These are phyloP conservation scores for Pterocles burchelli DNA, from an alignment of 2,113 vertebrate species.

Conservation along the genomic window DNA sequence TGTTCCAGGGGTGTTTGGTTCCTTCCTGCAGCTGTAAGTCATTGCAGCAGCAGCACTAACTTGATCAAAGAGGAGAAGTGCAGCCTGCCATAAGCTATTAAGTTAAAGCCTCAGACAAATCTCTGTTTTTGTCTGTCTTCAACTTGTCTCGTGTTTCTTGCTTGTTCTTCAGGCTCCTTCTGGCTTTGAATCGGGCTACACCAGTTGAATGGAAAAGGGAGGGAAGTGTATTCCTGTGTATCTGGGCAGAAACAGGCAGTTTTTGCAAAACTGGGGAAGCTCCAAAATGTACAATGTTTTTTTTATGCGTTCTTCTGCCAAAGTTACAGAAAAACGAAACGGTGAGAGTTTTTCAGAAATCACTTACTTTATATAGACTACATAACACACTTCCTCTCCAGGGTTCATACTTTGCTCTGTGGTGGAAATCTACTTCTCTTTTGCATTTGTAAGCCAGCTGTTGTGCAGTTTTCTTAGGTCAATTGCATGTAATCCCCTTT, in stretches of 20 bases:
- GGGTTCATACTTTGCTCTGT: neutral
- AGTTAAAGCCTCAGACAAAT: conserved; percentile 17
- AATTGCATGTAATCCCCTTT: neutral
- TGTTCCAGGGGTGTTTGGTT: conserved; percentile 29
- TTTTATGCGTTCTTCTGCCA: neutral
- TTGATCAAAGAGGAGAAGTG: conserved; percentile 3
- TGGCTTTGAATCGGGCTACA: neutral
- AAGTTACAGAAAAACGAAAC: conserved; percentile 25
- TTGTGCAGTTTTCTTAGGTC: neutral
- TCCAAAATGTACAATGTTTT: neutral
- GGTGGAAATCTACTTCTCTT: neutral
- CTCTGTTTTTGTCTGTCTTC: conserved; percentile 29
- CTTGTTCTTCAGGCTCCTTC: neutral
- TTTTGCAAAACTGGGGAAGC: conserved; percentile 15
- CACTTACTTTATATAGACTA: conserved; percentile 20
- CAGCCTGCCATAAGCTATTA: conserved; percentile 32
- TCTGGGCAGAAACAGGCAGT: neutral
- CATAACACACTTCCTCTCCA: neutral
- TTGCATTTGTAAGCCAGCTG: conserved; percentile 28
- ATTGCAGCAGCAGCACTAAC: conserved; percentile 9
- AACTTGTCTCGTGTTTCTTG: conserved; percentile 16
- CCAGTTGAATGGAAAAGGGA: neutral
- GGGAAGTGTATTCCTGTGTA: neutral
- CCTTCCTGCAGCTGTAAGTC: conserved; percentile 27
- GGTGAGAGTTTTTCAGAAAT: conserved; percentile 31